These are phyloP conservation scores for Clarias laeviceps DNA, from an alignment of 2,797 vertebrate species.

Conservation along the genomic window DNA sequence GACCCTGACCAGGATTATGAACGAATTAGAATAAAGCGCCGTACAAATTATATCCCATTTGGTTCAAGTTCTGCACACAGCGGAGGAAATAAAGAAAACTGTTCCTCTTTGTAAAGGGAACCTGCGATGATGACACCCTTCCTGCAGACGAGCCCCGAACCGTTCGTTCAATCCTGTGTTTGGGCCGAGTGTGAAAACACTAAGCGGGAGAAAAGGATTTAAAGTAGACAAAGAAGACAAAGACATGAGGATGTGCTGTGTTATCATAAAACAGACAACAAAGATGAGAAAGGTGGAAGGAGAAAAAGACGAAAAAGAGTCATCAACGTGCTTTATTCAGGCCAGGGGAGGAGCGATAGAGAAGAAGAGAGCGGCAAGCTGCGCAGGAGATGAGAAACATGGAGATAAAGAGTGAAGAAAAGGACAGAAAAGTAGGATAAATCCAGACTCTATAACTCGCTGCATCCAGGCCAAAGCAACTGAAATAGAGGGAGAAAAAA, in stretches of 20 bases:
- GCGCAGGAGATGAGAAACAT: background rate
- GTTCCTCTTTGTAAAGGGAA: background rate
- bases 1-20: background rate
- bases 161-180: background rate
- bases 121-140: background rate
- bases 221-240: background rate
- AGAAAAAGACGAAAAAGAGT: background rate
- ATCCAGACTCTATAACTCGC: background rate
- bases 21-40: background rate
- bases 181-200: background rate
- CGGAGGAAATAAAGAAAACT: background rate
- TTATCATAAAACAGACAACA: background rate
- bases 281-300: background rate
- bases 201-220: background rate
- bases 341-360: background rate
- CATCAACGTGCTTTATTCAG: constrained; percentile 14
- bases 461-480: background rate
- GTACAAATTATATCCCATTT: background rate
- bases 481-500: background rate
- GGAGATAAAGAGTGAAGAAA: constrained; percentile 3
- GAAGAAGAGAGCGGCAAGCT: background rate
- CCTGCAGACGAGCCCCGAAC: background rate
- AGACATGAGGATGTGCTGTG: background rate
- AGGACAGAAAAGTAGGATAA: constrained; percentile 16
- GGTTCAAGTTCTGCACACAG: background rate